These are phyloP conservation scores for Muscicapa striata DNA, from an alignment of 2,797 vertebrate genomes.

Conservation along the genomic window DNA sequence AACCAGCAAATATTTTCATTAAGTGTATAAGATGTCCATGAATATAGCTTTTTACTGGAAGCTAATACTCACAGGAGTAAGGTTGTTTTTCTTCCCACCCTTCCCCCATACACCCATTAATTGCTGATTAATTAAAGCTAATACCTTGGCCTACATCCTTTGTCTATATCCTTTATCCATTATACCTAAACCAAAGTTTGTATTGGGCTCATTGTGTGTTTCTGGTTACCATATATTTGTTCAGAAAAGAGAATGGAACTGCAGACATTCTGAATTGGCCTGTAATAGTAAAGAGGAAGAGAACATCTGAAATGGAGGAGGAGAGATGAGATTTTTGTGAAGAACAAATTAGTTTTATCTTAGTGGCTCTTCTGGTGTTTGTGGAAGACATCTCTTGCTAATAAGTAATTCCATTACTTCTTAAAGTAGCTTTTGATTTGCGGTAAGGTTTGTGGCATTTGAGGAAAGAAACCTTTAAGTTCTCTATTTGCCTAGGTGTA, in stretches of 20 bases:
- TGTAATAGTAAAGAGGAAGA: not conserved
- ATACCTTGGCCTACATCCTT: not conserved
- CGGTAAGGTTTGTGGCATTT: not conserved
- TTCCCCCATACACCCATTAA: not conserved
- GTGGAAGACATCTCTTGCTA: not conserved
- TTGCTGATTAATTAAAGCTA: not conserved
- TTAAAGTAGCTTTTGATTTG: not conserved
- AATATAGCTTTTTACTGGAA: not conserved
- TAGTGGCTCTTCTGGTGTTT: not conserved
- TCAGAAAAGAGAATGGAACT: not conserved
- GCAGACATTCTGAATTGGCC: not conserved
- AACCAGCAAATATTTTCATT: not conserved
- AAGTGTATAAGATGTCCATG: not conserved
- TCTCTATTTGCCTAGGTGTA: not conserved
- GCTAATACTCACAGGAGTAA: not conserved
- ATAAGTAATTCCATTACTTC: not conserved
- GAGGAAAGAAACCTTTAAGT: not conserved
- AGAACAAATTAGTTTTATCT: not conserved
- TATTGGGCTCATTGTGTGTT: not conserved
- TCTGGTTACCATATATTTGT: not conserved
- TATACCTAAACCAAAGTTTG: not conserved
- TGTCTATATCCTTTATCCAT: not conserved
- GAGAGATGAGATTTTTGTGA: not conserved
- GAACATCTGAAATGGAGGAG: not conserved
- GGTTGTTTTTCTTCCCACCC: accelerated